Conservation (phyloP, 1,140 invertebrate species). For the Globodera rostochiensis region DNA sequence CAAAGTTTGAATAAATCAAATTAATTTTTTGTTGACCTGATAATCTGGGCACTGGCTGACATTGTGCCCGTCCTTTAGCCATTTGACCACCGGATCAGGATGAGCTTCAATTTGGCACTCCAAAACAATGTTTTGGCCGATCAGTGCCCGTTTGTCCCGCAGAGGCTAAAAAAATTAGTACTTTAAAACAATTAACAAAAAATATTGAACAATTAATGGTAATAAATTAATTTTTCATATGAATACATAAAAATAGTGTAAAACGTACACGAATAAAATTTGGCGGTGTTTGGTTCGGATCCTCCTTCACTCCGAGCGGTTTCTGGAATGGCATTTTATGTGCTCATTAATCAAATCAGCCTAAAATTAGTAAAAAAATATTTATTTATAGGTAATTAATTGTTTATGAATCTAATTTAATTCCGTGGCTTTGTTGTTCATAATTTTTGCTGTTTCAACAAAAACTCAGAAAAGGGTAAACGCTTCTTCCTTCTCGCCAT, state of each 20-base stretch:
- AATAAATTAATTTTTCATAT: not conserved
- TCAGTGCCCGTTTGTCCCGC: conserved; percentile 59
- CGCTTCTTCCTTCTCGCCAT: no score
- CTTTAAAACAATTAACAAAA: not conserved
- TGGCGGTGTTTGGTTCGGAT: conserved; percentile 18
- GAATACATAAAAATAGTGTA: not conserved
- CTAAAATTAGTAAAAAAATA: not conserved
- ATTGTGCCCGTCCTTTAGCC: conserved; percentile 60
- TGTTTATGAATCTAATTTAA: not conserved
- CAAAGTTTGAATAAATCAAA: not conserved
- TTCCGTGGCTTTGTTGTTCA: not conserved
- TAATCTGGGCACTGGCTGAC: conserved; percentile 63
- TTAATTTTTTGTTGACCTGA: conserved; percentile 40
- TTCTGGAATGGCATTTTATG: conserved; percentile 29
- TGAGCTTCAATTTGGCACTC: conserved; percentile 63
- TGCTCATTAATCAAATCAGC: not conserved
- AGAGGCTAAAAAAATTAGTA: conserved; percentile 51
- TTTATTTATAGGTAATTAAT: no score
- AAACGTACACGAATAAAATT: conserved; percentile 22
- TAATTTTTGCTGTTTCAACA: no score
- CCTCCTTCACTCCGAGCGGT: conserved; percentile 22
- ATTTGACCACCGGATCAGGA: conserved; percentile 58
- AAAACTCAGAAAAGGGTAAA: no score
- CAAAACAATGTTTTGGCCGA: conserved; percentile 60
- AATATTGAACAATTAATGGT: not conserved